A percentile compares a stretch with the other conserved stretches of the same genome.
Conservation (phyloP, 1,140 invertebrate species). For the Drosophila busckii region DNA sequence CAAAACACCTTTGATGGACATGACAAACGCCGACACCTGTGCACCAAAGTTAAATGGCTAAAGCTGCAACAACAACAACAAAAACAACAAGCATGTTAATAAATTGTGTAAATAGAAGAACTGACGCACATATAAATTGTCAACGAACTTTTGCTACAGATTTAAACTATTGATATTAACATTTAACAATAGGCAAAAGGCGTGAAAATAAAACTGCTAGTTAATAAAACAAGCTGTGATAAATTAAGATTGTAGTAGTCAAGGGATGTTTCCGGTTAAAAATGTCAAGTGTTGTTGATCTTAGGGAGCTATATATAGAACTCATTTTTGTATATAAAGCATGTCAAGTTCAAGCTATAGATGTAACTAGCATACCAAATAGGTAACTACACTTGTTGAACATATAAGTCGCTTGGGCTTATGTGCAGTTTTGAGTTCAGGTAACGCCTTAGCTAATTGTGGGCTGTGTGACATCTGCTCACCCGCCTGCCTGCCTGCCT, state of each 20-base stretch:
- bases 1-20: conserved; percentile 87
- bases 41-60: neutral
- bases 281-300: too few species aligned
- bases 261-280: too few species aligned
- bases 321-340: too few species aligned
- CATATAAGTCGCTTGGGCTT: neutral
- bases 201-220: too few species aligned
- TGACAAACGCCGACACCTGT: too few species aligned
- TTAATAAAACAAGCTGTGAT: too few species aligned
- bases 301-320: too few species aligned
- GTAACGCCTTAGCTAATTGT: conserved; percentile 1
- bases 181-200: too few species aligned
- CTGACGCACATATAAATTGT: conserved; percentile 7
- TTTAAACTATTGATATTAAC: conserved; percentile 25
- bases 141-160: conserved; percentile 14
- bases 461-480: conserved; percentile 29
- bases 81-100: conserved; percentile 21
- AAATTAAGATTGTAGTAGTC: too few species aligned
- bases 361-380: too few species aligned
- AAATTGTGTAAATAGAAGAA: conserved; percentile 18
- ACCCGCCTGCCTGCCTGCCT: too few species aligned
- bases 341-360: too few species aligned
- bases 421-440: neutral
- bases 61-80: conserved; percentile 4
- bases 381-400: conserved; percentile 10